A percentile compares a stretch with the other conserved stretches of the same genome.
phyloP scores from a whole-genome alignment of 2,113 vertebrate genomes.

The Conger conger region DNA sequence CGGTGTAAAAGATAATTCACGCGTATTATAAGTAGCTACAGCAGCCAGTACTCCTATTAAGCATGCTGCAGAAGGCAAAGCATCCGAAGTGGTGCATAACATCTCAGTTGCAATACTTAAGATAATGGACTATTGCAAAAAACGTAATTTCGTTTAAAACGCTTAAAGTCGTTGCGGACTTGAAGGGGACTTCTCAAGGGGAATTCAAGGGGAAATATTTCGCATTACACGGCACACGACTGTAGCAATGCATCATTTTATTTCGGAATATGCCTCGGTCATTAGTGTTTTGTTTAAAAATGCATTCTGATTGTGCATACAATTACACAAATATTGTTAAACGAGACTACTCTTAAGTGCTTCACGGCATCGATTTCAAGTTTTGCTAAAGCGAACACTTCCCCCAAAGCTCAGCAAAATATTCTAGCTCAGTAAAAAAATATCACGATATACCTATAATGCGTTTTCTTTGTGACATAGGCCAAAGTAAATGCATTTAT shows the following conservation, averaged over 20 bases:
- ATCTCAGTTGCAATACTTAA: no score
- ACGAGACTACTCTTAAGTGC: no score
- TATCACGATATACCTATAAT: no score
- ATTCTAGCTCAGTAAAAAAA: no score
- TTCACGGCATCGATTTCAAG: not conserved
- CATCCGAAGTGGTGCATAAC: not conserved
- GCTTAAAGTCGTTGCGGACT: not conserved
- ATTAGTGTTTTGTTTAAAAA: not conserved
- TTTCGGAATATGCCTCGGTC: not conserved
- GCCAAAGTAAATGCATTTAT: no score
- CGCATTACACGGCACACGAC: not conserved
- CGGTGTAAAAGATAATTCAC: not conserved
- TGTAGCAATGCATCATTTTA: not conserved
- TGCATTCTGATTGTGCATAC: not conserved
- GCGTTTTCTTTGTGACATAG: no score
- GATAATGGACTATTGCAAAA: not conserved
- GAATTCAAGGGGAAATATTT: constrained; percentile 4
- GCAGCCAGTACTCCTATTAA: not conserved
- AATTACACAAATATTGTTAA: no score
- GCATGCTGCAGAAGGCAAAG: not conserved
- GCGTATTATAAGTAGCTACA: not conserved
- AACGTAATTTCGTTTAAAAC: not conserved
- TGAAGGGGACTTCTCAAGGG: not conserved
- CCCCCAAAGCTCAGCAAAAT: no score
- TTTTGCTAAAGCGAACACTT: not conserved